Evolutionary conservation across 2,797 vertebrate species (phyloP).

Genomic region (Lepilemur ruficaudatus): DNA sequence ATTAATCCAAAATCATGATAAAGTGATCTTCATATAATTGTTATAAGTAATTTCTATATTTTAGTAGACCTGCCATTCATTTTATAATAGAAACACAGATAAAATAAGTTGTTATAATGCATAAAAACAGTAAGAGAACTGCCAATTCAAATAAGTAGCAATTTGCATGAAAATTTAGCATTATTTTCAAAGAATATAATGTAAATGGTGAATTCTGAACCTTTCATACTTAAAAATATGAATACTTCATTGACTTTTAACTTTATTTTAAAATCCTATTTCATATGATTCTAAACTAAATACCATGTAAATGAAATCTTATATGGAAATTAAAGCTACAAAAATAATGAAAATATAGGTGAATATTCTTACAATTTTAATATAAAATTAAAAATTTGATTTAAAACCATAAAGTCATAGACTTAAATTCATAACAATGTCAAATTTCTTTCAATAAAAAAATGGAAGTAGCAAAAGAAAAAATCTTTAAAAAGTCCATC

Average conservation of each 20-base stretch:
- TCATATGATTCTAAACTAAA: not conserved
- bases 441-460: not conserved
- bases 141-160: not conserved
- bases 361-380: not conserved
- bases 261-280: not conserved
- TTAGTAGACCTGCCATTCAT: not conserved
- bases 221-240: not conserved
- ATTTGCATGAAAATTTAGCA: not conserved
- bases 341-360: not conserved
- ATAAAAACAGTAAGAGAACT: not conserved
- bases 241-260: not conserved
- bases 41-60: not conserved
- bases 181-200: not conserved
- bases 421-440: not conserved
- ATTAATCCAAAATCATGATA: not conserved
- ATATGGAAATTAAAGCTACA: not conserved
- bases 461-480: not conserved
- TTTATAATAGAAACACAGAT: not conserved
- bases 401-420: not conserved
- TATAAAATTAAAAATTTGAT: not conserved
- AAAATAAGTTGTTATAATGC: not conserved
- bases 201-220: not conserved
- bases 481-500: not conserved
- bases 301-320: not conserved
- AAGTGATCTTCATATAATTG: not conserved